Evolutionary conservation across 1,140 invertebrate species (phyloP).

Genomic region (Eciton burchellii): DNA sequence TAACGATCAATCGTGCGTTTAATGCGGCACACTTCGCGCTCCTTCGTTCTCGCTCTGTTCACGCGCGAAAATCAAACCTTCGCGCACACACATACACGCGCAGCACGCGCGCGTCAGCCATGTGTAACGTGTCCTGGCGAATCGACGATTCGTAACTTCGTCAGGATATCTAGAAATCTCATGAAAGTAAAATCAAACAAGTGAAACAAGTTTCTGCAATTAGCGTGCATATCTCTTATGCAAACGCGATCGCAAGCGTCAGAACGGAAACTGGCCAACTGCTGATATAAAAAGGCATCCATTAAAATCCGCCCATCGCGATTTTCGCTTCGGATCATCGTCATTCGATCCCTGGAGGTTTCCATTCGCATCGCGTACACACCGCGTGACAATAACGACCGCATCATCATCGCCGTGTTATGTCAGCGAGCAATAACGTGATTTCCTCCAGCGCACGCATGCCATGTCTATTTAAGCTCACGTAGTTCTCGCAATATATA

Average conservation of each 20-base stretch:
- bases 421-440: background rate
- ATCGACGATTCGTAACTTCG: background rate
- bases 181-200: background rate
- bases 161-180: background rate
- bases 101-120: background rate
- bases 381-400: background rate
- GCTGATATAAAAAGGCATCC: background rate
- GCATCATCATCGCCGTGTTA: background rate
- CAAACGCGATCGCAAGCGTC: too few species aligned
- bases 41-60: background rate
- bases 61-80: background rate
- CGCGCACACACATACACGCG: background rate
- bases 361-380: background rate
- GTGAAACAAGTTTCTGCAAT: background rate
- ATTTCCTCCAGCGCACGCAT: background rate
- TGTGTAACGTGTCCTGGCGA: background rate
- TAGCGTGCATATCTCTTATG: background rate
- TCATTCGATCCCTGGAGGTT: background rate
- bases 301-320: background rate
- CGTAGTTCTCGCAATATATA: too few species aligned
- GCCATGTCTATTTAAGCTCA: background rate
- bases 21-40: background rate
- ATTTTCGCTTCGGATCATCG: background rate
- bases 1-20: too few species aligned
- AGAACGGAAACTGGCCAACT: background rate